phyloP scores from a whole-genome alignment of 2,113 vertebrate genomes.

The Muntiacus muntjak region DNA sequence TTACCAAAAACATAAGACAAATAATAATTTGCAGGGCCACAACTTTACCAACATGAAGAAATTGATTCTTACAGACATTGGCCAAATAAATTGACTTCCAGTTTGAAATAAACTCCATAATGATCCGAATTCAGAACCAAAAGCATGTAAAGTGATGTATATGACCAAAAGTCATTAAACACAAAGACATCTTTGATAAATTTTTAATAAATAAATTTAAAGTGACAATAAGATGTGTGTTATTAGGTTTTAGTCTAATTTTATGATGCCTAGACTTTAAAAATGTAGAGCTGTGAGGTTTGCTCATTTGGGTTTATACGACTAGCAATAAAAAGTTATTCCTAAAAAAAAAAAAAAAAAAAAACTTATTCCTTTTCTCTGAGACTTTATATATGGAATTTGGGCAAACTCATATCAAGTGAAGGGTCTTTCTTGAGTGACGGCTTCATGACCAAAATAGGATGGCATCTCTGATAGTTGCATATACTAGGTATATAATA shows the following conservation, averaged over 20 bases:
- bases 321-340: not conserved
- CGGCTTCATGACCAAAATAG: not conserved
- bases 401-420: not conserved
- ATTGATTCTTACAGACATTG: not conserved
- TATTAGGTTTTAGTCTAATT: constrained; percentile 2
- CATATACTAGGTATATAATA: not conserved
- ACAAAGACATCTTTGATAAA: not conserved
- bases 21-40: not conserved
- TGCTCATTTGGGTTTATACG: not conserved
- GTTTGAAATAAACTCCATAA: not conserved
- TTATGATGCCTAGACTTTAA: not conserved
- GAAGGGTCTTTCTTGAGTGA: not conserved
- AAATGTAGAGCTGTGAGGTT: not conserved
- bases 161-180: not conserved
- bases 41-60: not conserved
- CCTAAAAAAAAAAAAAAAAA: not conserved
- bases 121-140: not conserved
- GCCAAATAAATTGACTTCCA: not conserved
- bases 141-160: not conserved
- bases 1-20: not conserved
- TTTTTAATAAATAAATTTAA: not conserved
- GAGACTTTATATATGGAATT: not conserved
- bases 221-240: not conserved
- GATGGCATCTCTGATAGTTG: not conserved
- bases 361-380: not conserved